phyloP scores from a whole-genome alignment of 1,140 invertebrate genomes.

The Bombus superbus region DNA sequence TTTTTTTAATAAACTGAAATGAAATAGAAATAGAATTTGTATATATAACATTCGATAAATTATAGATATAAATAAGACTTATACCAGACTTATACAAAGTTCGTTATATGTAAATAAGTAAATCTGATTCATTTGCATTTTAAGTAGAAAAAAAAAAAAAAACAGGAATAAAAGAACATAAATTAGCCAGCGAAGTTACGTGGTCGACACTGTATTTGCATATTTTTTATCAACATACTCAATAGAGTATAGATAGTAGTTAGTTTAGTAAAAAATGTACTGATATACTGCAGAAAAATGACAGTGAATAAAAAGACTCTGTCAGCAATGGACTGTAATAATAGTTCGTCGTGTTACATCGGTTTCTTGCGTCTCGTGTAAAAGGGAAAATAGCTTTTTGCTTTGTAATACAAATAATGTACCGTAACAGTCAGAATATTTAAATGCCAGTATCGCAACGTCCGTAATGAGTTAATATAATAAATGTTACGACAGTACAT shows the following conservation, averaged over 20 bases:
- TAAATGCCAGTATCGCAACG: conserved; percentile 65
- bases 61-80: not conserved
- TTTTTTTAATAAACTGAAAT: not conserved
- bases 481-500: conserved; percentile 73
- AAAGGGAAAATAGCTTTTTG: conserved; percentile 45
- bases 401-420: conserved; percentile 36
- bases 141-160: not conserved
- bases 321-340: conserved; percentile 17
- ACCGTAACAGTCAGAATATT: conserved; percentile 55
- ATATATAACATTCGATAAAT: not conserved
- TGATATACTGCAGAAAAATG: conserved; percentile 42
- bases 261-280: conserved; percentile 49
- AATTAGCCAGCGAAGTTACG: conserved; percentile 43
- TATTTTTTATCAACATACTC: conserved; percentile 23
- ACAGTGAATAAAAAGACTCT: conserved; percentile 46
- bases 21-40: not conserved
- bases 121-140: not conserved
- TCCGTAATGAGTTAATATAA: conserved; percentile 60
- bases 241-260: conserved; percentile 43
- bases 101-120: not conserved
- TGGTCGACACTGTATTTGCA: conserved; percentile 6
- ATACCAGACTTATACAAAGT: not conserved
- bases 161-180: not conserved
- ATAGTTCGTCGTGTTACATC: conserved; percentile 29
- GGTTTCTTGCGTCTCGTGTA: not conserved